Base-by-base conservation (phyloP, 1,140 invertebrate species). In the Plectus sambesii region DNA sequence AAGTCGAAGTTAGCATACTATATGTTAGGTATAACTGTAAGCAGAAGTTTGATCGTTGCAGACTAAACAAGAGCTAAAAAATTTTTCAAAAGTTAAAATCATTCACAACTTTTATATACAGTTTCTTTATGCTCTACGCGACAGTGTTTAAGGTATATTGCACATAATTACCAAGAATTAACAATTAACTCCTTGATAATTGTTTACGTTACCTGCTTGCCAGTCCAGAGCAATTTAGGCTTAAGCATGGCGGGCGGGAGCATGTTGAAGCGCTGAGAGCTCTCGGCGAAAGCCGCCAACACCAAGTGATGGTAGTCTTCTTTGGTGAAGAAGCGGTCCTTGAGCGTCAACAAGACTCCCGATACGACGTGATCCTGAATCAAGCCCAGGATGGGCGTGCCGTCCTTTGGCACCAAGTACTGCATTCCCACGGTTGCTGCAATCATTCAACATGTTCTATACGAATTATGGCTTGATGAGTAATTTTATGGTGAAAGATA, bases 361-460 rank as follows among this genome's bases (percentile, higher is more conserved):
- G 86, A 82, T 49, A 99, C 82, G 42, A 99, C 81, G 69, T 99
- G 92, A 82, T 99, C 94, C 73, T 99, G 92, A 71, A 99, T 98
- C 2, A 99, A 77, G 54, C 94, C 94, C 69, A 87, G 87, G 2
- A 98, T 72, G 0, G 94, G 93, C 2, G 90, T 89, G 2, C 94
- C 94, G 73, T 99, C 92, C 74, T 98, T 98, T 1, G 93, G 92
- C 19, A 93, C 89, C 17, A 98, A 75, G 69, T 93, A 98, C 66
- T 99, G 89, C 67, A 41, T 58, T 29, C 63, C 66, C 24, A 67
- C 64, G 36, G 47, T 60, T 2, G 60, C 63, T 68, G 33, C n/a
- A n/a, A n/a, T n/a, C n/a, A n/a, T n/a, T n/a, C n/a, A n/a, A 23
- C 15, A 48, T n/a, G n/a, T n/a, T n/a, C n/a, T n/a, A n/a, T n/a